These are phyloP conservation scores for Pyrocoelia pectoralis DNA, from an alignment of 2,888 invertebrate genomes.

Conservation along the genomic window DNA sequence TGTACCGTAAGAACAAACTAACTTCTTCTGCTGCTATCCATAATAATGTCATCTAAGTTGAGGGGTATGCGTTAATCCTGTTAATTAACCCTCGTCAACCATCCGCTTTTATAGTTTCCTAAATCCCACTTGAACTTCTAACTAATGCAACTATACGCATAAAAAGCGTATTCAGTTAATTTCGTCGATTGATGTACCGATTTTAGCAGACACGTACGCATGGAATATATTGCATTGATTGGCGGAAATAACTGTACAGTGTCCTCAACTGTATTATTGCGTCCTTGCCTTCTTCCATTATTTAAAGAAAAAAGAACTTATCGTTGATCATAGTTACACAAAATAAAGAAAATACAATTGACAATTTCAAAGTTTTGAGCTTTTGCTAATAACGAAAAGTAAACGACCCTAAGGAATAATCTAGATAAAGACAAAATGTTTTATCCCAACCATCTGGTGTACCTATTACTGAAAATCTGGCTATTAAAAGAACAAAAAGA, in stretches of 20 bases:
- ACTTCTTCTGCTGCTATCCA: conserved; percentile 1
- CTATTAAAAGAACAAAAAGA: conserved; percentile 2
- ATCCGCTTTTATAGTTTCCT: conserved; percentile 1
- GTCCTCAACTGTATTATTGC: no score
- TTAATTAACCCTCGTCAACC: neutral
- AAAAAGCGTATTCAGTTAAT: neutral
- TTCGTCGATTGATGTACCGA: no score
- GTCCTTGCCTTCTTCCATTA: no score
- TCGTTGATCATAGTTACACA: neutral
- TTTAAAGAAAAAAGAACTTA: neutral
- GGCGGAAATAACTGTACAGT: no score
- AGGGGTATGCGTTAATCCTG: neutral
- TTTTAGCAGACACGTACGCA: no score
- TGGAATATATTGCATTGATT: no score
- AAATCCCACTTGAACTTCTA: neutral
- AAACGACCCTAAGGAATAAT: neutral
- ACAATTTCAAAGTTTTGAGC: neutral
- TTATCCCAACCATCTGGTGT: conserved; percentile 1
- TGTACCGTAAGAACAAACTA: neutral
- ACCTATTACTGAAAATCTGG: neutral
- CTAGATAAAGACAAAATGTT: conserved; percentile 1
- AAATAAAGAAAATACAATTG: neutral
- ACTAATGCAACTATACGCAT: neutral
- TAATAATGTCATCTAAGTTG: conserved; percentile 1
- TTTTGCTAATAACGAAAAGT: neutral